Base-by-base conservation (phyloP, 2,888 invertebrate genomes). In the Eupelmus urozonus region DNA sequence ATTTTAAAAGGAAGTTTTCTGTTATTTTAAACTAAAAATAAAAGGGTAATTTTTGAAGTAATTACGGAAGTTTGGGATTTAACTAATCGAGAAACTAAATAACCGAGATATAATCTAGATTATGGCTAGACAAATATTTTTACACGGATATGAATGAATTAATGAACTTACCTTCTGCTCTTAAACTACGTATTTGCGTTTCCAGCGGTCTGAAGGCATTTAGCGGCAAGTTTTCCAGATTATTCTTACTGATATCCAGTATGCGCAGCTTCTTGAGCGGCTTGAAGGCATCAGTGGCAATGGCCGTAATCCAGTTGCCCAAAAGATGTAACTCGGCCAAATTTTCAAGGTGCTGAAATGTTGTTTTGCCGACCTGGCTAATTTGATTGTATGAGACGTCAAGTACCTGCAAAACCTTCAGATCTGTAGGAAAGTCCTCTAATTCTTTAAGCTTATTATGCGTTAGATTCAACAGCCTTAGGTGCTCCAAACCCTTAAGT, bases 351-450 rank as follows among this genome's bases (percentile, higher is more conserved):
- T 95, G 93, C 80, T 94, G 93, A 86, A 97, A 96, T 72, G 94
- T 94, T 81, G 93, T 93, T 87, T 94, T 95, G 69, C 93, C 93
- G 82, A 96, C 93, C 85, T 93, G 93, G 81, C 94, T 94, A 85
- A 97, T 93, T 88, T 96, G 95, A 90, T 97, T 97, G 88, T 93
- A 94, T 53, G 96, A 96, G 79, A 96, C 90, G 89, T 97, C 96
- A 81, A 96, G 92, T 81, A 94, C 93, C 90, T 96, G 94, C 82
- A 97, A 90, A 80, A 94, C 93, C 82, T 93, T 93, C 81, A 97
- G 91, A 89, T 96, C 96, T 16, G 92, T 89, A 59, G 96, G 94
- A 87, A 96, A 96, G 86, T 96, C 95, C 88, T 96, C 96, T 69
- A 96, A 90, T 82, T 95, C 95, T 86, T 94, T 94, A 78, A 97